Base-by-base conservation (phyloP, 1,140 invertebrate genomes). In the Manduca sexta region DNA sequence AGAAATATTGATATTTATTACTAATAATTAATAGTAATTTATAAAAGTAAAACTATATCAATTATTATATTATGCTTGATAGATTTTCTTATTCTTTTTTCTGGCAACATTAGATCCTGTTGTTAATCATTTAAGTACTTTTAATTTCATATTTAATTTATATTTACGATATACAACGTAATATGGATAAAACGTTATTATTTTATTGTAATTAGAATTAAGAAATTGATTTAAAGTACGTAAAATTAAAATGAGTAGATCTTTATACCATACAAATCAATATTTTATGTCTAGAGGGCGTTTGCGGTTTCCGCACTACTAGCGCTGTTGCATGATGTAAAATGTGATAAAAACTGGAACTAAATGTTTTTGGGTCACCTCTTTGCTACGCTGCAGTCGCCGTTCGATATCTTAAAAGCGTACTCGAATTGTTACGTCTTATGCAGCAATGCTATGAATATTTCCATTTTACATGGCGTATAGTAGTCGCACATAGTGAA, bases 401-500 rank as follows among this genome's bases (percentile, higher is more conserved):
- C 74, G 76, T 75, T 73, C 73, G 79, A 80, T 74, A 83, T 82
- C 69, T 80, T 70, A 79, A 74, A 77, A 77, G 63, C 82, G 82
- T 80, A 80, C 69, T 78, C 72, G 68, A 78, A 65, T 74, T 74
- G 67, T 81, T 76, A 71, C 76, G 74, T 81, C 77, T 77, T 80
- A 86, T 86, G 84, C 84, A 83, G 77, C 83, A 84, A 86, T 86
- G 84, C 82, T 85, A 86, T 86, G 85, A 87, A 79, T 64, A 80
- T 71, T 82, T 78, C 56, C 62, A 67, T 78, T 79, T 75, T 81
- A 85, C 70, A 87, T 84, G 82, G 83, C 75, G 79, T 84, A 80
- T 83, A 85, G 81, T 86, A 87, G 81, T 84, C 79, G 82, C 81
- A 82, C 77, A 84, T 87, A 85, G 85, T 87, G 83, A 86, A 82